Percentiles rank a stretch among this genome's conserved stretches.
These are phyloP conservation scores for Nomada fucata DNA, from an alignment of 2,888 invertebrate species.

Conservation along the genomic window DNA sequence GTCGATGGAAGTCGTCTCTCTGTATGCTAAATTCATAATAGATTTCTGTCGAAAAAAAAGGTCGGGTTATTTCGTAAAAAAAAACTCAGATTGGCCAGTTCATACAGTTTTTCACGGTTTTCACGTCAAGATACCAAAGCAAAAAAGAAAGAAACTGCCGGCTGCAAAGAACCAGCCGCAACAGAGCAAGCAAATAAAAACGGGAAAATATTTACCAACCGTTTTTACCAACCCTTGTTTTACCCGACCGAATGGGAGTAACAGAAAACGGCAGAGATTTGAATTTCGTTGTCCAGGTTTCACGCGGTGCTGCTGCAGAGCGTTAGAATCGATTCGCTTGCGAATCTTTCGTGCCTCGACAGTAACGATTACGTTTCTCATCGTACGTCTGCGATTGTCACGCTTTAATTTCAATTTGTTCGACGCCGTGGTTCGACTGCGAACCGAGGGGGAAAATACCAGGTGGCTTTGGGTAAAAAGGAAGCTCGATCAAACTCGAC, in stretches of 20 bases:
- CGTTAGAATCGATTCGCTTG: too few species aligned
- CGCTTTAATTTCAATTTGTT: conserved; percentile 7
- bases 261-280: not conserved
- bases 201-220: conserved; percentile 4
- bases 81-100: too few species aligned
- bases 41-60: too few species aligned
- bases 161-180: too few species aligned
- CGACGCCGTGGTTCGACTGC: not conserved
- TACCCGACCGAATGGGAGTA: not conserved
- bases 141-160: too few species aligned
- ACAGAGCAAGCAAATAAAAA: too few species aligned
- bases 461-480: not conserved
- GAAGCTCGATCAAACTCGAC: not conserved
- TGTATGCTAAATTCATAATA: too few species aligned
- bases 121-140: too few species aligned
- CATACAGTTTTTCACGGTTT: too few species aligned
- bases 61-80: too few species aligned
- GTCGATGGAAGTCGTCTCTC: too few species aligned
- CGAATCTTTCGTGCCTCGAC: not conserved
- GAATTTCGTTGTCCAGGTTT: not conserved
- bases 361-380: not conserved
- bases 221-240: not conserved
- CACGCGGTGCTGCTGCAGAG: too few species aligned
- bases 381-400: not conserved
- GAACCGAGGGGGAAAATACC: not conserved